A percentile compares a stretch with the other conserved stretches of the same genome.
phyloP scores from a whole-genome alignment of 2,888 invertebrate genomes.

The Yponomeuta malinellus region DNA sequence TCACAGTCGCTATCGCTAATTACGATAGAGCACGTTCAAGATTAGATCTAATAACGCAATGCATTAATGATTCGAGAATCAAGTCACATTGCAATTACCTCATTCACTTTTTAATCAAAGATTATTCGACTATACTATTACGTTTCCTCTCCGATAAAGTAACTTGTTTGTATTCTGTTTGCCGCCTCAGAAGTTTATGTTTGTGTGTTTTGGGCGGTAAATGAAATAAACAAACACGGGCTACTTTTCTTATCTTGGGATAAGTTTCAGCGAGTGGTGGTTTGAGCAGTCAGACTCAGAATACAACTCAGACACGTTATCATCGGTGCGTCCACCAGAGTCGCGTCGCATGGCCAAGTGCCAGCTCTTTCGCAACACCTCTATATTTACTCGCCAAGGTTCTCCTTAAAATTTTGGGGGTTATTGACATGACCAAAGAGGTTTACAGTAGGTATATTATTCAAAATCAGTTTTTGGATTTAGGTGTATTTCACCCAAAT shows the following conservation, averaged over 20 bases:
- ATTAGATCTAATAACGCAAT: neutral
- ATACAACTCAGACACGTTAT: constrained; percentile 8
- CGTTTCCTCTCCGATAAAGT: neutral
- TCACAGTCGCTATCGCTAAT: neutral
- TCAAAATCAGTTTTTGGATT: constrained; percentile 30
- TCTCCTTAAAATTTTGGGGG: constrained; percentile 67
- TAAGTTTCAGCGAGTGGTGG: neutral
- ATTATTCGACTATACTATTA: neutral
- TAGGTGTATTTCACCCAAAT: too few species aligned
- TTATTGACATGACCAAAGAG: constrained; percentile 65
- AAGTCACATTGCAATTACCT: neutral
- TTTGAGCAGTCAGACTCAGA: constrained; percentile 8
- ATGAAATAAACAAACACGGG: constrained; percentile 1
- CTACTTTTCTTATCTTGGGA: neutral
- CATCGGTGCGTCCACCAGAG: constrained; percentile 34
- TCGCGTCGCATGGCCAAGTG: constrained; percentile 47
- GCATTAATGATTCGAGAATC: constrained; percentile 1
- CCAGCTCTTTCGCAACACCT: constrained; percentile 66
- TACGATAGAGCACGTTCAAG: constrained; percentile 5
- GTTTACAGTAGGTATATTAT: constrained; percentile 53
- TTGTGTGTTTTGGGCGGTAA: neutral
- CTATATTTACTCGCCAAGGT: constrained; percentile 67
- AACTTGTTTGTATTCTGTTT: neutral
- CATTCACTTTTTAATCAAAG: constrained; percentile 1
- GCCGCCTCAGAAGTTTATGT: neutral